A percentile compares a stretch with the other conserved stretches of the same genome.
Conservation (phyloP, 2,113 vertebrate genomes). For the Tragelaphus imberbis region DNA sequence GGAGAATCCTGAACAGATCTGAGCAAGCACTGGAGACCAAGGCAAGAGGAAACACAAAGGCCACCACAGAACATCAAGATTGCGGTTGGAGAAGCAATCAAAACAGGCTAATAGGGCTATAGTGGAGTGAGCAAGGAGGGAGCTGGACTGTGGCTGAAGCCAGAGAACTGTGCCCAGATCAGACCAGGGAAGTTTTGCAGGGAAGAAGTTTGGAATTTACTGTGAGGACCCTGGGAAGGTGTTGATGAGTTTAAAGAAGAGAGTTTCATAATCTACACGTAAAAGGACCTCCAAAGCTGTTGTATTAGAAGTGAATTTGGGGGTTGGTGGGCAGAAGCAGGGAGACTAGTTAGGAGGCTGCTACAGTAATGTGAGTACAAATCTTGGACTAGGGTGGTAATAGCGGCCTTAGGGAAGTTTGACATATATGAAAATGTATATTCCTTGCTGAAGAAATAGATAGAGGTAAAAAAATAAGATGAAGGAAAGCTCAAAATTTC, state of each 20-base stretch:
- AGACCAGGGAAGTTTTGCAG: not conserved
- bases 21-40: not conserved
- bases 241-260: not conserved
- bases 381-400: not conserved
- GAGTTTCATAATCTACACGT: not conserved
- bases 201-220: not conserved
- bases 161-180: too few relatives aligned
- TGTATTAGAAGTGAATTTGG: not conserved
- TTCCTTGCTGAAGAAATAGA: not conserved
- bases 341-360: not conserved
- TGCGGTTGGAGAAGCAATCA: accelerated
- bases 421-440: not conserved
- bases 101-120: not conserved
- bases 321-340: not conserved
- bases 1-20: too few relatives aligned
- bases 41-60: not conserved
- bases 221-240: not conserved
- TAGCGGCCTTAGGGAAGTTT: not conserved
- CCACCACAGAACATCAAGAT: not conserved
- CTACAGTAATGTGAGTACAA: too few relatives aligned
- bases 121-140: not conserved
- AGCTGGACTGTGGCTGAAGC: too few relatives aligned
- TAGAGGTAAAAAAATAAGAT: not conserved
- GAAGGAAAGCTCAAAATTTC: not conserved
- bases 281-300: not conserved